phyloP scores from a whole-genome alignment of 2,888 invertebrate species.

The Nephrocerus scutellatus region DNA sequence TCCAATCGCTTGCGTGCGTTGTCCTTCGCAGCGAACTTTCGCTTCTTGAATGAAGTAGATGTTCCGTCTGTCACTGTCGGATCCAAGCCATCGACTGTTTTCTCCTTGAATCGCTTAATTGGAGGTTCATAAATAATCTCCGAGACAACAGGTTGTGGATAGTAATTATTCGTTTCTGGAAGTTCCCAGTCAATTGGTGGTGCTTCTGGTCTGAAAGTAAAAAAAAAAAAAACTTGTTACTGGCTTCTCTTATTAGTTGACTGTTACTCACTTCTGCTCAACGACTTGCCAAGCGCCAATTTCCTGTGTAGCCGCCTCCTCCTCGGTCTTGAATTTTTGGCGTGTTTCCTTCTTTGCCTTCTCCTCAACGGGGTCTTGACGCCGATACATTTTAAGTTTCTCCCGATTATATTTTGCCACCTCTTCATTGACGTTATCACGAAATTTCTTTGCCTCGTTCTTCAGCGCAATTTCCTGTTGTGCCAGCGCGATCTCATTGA shows the following conservation, averaged over 20 bases:
- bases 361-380: constrained; percentile 33
- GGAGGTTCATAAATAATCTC: constrained; percentile 35
- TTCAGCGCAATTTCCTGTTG: constrained; percentile 50
- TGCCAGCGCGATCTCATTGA: constrained; percentile 49
- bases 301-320: constrained; percentile 54
- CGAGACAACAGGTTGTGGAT: constrained; percentile 31
- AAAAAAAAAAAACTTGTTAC: background rate
- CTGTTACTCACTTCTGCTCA: constrained; percentile 51
- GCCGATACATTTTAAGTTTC: constrained; percentile 36
- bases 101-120: constrained; percentile 46
- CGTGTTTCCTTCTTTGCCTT: constrained; percentile 48
- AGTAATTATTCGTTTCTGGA: constrained; percentile 51
- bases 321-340: constrained; percentile 49
- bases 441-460: constrained; percentile 45
- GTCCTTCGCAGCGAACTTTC: constrained; percentile 42
- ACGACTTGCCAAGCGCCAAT: constrained; percentile 74
- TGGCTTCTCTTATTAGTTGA: constrained; percentile 5
- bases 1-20: constrained; percentile 39
- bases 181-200: constrained; percentile 61
- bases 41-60: constrained; percentile 40
- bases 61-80: constrained; percentile 21
- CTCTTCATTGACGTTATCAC: constrained; percentile 49
- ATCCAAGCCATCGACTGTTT: constrained; percentile 35
- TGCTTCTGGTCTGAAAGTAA: constrained; percentile 27
- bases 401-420: constrained; percentile 47